Evolutionary conservation across 2,797 vertebrate genomes (phyloP).

Genomic region (Botia kubotai): DNA sequence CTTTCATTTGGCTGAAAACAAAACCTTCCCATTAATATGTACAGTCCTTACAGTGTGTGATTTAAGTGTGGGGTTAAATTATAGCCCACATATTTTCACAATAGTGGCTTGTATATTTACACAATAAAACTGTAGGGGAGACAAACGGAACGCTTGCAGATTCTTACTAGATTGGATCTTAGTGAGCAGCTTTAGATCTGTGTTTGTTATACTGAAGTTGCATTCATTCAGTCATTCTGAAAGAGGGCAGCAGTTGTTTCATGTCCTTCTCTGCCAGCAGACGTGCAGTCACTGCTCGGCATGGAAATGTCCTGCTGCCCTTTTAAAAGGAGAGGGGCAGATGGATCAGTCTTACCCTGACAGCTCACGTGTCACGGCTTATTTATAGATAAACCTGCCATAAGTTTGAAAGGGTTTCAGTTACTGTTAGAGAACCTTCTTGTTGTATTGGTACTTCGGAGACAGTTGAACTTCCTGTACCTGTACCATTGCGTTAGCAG

Average conservation of each 20-base stretch:
- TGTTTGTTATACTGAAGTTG: background rate
- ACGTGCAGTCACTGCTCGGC: constrained; percentile 14
- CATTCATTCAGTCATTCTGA: constrained; percentile 24
- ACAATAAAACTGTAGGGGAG: too few species aligned
- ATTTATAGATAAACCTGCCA: constrained; percentile 4
- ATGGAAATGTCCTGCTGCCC: constrained; percentile 24
- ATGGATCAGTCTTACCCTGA: constrained; percentile 18
- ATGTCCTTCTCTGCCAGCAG: background rate
- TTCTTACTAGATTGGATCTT: background rate
- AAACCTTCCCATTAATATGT: too few species aligned
- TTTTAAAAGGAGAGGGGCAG: constrained; percentile 15
- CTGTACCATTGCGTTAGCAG: too few species aligned
- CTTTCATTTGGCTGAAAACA: too few species aligned
- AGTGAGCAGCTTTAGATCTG: background rate
- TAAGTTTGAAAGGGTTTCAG: background rate
- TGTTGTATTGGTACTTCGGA: background rate
- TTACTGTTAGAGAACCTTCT: background rate
- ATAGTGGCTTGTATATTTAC: too few species aligned
- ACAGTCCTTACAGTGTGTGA: too few species aligned
- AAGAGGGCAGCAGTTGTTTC: constrained; percentile 18
- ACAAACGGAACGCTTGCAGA: background rate
- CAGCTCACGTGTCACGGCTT: constrained; percentile 29
- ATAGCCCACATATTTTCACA: too few species aligned
- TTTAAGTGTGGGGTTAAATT: too few species aligned
- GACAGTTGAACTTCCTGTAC: background rate